Evolutionary conservation across 2,113 vertebrate species (phyloP), one percentile per base, ranked within the genome.

Genomic region (Crotophaga sulcirostris): DNA sequence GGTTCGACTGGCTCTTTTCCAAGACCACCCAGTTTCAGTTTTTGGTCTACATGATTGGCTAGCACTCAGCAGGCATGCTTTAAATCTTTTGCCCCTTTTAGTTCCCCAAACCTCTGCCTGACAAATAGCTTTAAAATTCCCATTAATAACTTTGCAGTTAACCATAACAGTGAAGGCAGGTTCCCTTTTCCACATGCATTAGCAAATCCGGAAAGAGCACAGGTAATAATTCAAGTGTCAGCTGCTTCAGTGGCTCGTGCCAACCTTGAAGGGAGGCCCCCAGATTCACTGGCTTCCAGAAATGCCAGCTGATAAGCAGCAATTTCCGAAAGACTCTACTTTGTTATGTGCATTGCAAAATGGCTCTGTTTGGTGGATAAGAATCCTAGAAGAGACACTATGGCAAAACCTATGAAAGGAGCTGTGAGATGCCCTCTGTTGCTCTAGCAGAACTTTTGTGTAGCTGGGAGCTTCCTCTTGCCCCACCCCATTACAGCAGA

Each of bases 1-100:
- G 1, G 77, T 91, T 91, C 8, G 15, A 47, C 47, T 90, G 93
- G 95, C 87, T 88, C 26, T 92, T 87, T 45, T 80, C 92, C 95
- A 94, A 68, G 93, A 95, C 94, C 94, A 96, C 96, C 87, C 87
- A 95, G 79, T 84, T 70, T 60, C 90, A 80, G 2, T 59, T 59
- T 78, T 77, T 83, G 82, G 75, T 77, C 90, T 74, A 33, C 63
- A 77, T 7, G 18, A 79, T 1, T 94, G 87, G 94, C 93, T 52
- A 81, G 88, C 59, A 88, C 81, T 52, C 93, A 94, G 75, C 49
- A 85, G 67, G 33, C 74, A 51, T 45, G 23, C 78, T 91, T 94
- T 83, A 67, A 88, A 88, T 49, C 55, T 66, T 54, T 67, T 70
- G 51, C 59, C 87, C 87, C 38, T 11, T 82, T 83, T 87, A 4